These are phyloP conservation scores for Chrysochloris asiatica DNA, from an alignment of 2,113 vertebrate genomes.

Conservation along the genomic window DNA sequence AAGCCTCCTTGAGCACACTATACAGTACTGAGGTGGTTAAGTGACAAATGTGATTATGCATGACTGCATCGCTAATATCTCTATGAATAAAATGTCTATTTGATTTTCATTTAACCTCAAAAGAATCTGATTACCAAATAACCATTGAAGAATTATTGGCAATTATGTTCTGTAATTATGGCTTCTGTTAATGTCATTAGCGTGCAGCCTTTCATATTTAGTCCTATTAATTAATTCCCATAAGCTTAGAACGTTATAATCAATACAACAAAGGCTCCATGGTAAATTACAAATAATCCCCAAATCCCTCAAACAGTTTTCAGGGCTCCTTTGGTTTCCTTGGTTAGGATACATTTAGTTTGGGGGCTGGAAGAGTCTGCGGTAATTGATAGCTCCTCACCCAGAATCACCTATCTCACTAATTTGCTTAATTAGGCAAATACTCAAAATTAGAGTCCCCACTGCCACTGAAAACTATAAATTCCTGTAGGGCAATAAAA, in stretches of 20 bases:
- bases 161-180: slow-evolving; percentile 75
- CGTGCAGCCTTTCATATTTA: slow-evolving; percentile 72
- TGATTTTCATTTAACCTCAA: slow-evolving; percentile 73
- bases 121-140: slow-evolving; percentile 73
- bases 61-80: slow-evolving; percentile 1
- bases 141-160: slow-evolving; percentile 75
- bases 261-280: slow-evolving; percentile 69
- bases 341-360: neutral
- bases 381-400: slow-evolving; percentile 40
- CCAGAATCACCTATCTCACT: slow-evolving; percentile 8
- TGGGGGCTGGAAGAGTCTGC: neutral
- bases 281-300: slow-evolving; percentile 70
- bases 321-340: neutral
- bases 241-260: slow-evolving; percentile 71
- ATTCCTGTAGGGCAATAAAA: slow-evolving; percentile 50
- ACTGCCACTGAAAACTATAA: slow-evolving; percentile 15
- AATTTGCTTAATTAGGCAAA: slow-evolving; percentile 47
- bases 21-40: neutral
- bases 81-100: slow-evolving; percentile 60
- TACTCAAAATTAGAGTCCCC: slow-evolving; percentile 36
- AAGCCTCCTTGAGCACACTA: neutral
- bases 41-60: neutral
- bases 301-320: slow-evolving; percentile 53
- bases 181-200: slow-evolving; percentile 72
- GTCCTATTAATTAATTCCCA: slow-evolving; percentile 74